Evolutionary conservation across 1,140 invertebrate genomes (phyloP), one percentile per base, ranked within the genome.

Genomic region (Mya arenaria): DNA sequence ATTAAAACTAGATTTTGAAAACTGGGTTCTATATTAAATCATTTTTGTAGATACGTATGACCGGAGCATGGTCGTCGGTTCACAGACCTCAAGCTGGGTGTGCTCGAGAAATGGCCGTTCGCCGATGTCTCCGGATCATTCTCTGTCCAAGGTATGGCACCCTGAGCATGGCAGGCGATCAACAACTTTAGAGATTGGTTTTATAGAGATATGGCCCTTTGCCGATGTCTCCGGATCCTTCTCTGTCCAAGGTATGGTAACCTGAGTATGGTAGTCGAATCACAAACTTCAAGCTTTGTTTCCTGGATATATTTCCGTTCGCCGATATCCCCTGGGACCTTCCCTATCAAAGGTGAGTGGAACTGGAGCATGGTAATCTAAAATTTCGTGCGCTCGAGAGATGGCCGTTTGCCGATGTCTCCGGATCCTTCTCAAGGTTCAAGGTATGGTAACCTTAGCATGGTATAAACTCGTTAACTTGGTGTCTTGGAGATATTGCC

Each of bases 21-120:
- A n/a, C n/a, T n/a, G n/a, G n/a, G n/a, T n/a, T n/a, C n/a, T n/a
- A n/a, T n/a, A n/a, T n/a, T n/a, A n/a, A n/a, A n/a, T n/a, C n/a
- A n/a, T n/a, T 60, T 65, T 71, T 58, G n/a, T 23, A 75, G 73
- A 75, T 75, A 75, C n/a, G 73, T 75, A 13, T 75, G 73, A 75
- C 73, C 73, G 1, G 56, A 63, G 56, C 60, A 75, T 34, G 37
- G 58, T 2, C 41, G n/a, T 8, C 36, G 37, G 28, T 75, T 75
- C 39, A 75, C 73, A 30, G 58, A 75, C 39, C 65, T 75, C 28
- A 75, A 75, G 56, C 39, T 75, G 0, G 73, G 73, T 0, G 73
- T 75, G 39, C 52, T 75, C 36, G 73, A 62, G 25, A 41, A 30
- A 62, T 75, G 73, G 73, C 73, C 73, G 17, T 63, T 44, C 23